phyloP scores from a whole-genome alignment of 2,113 vertebrate genomes.

The Lampris megalopsis region DNA sequence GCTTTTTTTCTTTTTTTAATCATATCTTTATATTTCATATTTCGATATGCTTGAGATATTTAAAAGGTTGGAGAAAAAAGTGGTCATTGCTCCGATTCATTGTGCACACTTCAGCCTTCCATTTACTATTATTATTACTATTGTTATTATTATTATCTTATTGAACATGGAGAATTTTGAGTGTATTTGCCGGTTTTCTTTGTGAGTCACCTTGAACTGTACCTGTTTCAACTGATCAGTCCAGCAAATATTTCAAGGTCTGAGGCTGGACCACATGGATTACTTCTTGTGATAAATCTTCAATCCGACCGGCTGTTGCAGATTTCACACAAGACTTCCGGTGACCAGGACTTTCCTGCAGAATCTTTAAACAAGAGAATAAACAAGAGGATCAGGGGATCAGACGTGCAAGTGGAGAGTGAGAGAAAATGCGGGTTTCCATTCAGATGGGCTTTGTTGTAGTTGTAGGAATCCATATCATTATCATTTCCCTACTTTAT shows the following conservation, averaged over 20 bases:
- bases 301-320: conserved; percentile 40
- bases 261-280: conserved; percentile 18
- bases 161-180: too few species aligned
- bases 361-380: conserved; percentile 23
- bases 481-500: too few species aligned
- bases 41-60: conserved; percentile 78
- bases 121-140: conserved; percentile 8
- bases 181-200: too few species aligned
- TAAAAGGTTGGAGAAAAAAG: conserved; percentile 64
- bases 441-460: too few species aligned
- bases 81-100: conserved; percentile 37
- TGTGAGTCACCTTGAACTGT: too few species aligned
- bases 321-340: conserved; percentile 25
- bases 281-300: conserved; percentile 45
- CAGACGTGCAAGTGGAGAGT: background rate
- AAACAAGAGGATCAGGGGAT: background rate
- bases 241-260: background rate
- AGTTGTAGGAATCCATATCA: too few species aligned
- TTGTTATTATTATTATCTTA: too few species aligned
- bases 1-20: conserved; percentile 81
- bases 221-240: background rate
- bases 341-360: conserved; percentile 26
- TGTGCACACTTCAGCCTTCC: conserved; percentile 27
- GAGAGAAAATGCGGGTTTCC: too few species aligned
- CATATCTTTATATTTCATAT: conserved; percentile 79